These are phyloP conservation scores for Griposia aprilina DNA, from an alignment of 2,888 invertebrate genomes.

Conservation along the genomic window DNA sequence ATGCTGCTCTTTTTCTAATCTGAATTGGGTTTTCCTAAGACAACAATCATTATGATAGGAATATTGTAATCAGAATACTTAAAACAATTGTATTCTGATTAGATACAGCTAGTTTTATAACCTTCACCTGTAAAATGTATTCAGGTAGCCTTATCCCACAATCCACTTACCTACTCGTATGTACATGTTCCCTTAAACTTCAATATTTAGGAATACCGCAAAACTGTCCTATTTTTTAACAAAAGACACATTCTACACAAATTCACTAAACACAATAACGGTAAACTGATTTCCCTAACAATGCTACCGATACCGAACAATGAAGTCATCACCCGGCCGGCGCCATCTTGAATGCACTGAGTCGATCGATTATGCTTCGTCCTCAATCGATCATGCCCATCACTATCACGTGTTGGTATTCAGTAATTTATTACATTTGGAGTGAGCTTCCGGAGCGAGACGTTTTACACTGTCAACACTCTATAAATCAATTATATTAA, in stretches of 20 bases:
- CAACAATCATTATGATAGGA: background rate
- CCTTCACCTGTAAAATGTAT: background rate
- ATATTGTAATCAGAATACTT: background rate
- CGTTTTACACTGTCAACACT: conserved; percentile 84
- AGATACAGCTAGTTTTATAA: background rate
- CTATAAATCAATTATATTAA: conserved; percentile 88
- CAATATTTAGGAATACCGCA: background rate
- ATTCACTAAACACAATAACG: conserved; percentile 47
- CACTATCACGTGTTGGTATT: conserved; percentile 78
- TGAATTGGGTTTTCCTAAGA: background rate
- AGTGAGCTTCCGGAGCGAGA: conserved; percentile 83
- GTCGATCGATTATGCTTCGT: conserved; percentile 76
- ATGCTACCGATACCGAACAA: conserved; percentile 73
- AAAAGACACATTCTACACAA: background rate
- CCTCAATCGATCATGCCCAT: conserved; percentile 80
- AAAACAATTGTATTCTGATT: background rate
- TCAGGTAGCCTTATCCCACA: background rate
- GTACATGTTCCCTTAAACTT: background rate
- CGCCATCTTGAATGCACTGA: conserved; percentile 80
- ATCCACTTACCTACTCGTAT: no score
- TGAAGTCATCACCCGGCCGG: conserved; percentile 74
- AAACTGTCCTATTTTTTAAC: background rate
- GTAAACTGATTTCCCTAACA: conserved; percentile 65
- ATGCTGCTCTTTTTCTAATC: background rate
- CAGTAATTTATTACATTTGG: conserved; percentile 87